Evolutionary conservation across 2,113 vertebrate genomes (phyloP).

Genomic region (Scomber japonicus): DNA sequence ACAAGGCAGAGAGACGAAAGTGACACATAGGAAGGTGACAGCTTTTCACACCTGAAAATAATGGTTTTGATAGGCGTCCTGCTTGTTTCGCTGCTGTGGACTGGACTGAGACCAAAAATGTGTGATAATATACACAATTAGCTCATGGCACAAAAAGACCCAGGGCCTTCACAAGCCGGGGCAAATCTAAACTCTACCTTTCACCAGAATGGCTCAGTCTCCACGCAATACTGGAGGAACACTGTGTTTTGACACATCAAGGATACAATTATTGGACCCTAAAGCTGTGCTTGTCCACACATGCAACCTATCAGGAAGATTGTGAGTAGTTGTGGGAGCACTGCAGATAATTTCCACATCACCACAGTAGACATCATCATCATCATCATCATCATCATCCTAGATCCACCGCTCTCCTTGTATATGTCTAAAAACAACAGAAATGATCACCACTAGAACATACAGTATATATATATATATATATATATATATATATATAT

Average conservation of each 20-base stretch:
- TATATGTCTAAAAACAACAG: slow-evolving; percentile 18
- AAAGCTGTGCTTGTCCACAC: slow-evolving; percentile 94
- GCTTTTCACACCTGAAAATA: slow-evolving; percentile 98
- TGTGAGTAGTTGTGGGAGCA: slow-evolving; percentile 69
- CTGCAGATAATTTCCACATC: slow-evolving; percentile 53
- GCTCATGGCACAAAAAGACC: slow-evolving; percentile 70
- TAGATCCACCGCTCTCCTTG: slow-evolving; percentile 3
- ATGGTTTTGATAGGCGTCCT: slow-evolving; percentile 94
- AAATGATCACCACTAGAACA: slow-evolving; percentile 43
- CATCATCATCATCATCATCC: slow-evolving; percentile 1
- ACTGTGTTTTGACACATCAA: slow-evolving; percentile 92
- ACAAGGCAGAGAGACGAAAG: slow-evolving; percentile 75
- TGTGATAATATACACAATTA: slow-evolving; percentile 84
- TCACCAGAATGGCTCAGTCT: slow-evolving; percentile 64
- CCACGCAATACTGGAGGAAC: slow-evolving; percentile 49
- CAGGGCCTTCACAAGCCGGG: slow-evolving; percentile 73
- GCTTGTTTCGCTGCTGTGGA: slow-evolving; percentile 79
- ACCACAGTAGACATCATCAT: background rate
- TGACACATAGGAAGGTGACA: slow-evolving; percentile 94
- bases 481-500: slow-evolving; percentile 25
- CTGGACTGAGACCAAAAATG: slow-evolving; percentile 71
- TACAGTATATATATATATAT: background rate
- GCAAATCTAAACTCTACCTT: slow-evolving; percentile 77
- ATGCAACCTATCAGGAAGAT: slow-evolving; percentile 89
- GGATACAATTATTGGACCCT: slow-evolving; percentile 93